Percentiles rank a stretch among this genome's conserved stretches.
These are phyloP conservation scores for Hippocampus guttulatus DNA, from an alignment of 2,113 vertebrate genomes.

Conservation along the genomic window DNA sequence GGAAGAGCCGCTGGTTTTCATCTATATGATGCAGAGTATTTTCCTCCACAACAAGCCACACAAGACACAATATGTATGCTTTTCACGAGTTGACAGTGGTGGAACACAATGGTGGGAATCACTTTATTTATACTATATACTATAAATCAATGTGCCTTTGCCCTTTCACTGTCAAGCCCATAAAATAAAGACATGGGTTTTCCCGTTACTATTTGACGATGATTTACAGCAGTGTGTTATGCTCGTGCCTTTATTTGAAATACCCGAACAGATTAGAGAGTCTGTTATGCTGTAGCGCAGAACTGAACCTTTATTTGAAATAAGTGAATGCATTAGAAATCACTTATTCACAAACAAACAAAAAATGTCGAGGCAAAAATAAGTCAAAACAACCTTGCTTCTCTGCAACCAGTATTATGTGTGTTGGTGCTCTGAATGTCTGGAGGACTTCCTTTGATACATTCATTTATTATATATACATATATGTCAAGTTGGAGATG, in stretches of 20 bases:
- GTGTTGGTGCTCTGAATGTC: too few species aligned
- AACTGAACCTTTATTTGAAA: constrained; percentile 11
- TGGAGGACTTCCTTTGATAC: too few species aligned
- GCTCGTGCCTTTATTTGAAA: constrained; percentile 10
- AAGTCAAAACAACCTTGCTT: too few species aligned
- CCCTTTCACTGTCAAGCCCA: neutral
- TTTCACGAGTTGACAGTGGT: neutral
- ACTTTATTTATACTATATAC: neutral
- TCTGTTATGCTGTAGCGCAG: neutral
- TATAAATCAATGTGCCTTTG: neutral
- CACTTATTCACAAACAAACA: constrained; percentile 31
- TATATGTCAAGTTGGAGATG: neutral
- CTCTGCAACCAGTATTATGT: too few species aligned
- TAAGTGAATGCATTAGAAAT: constrained; percentile 25
- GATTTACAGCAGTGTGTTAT: constrained; percentile 31
- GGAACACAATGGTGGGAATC: neutral
- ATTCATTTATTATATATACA: too few species aligned
- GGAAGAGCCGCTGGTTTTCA: neutral
- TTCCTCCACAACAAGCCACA: neutral
- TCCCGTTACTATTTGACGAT: constrained; percentile 3
- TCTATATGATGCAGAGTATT: neutral
- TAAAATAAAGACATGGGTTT: neutral
- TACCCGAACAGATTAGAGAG: constrained; percentile 16
- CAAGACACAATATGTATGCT: neutral
- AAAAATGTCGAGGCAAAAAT: neutral